Evolutionary conservation across 92 coral and sea anemone species (phyloP), one percentile per base, ranked within the genome.

Genomic region (Parazoanthus swiftii): DNA sequence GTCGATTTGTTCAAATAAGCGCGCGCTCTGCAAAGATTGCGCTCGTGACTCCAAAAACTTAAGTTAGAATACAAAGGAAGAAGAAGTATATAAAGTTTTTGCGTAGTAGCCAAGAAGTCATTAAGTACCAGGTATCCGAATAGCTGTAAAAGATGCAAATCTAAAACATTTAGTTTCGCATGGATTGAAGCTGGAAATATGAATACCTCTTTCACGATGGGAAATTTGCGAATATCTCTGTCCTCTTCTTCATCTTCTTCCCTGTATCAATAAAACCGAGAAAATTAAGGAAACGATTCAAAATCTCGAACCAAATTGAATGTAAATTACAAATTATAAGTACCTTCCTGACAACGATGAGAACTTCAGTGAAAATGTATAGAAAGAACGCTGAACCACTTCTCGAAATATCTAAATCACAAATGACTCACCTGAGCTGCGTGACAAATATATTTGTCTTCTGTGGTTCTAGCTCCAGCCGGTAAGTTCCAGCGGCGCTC

Each of bases 401-500:
- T 54, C 59, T 2, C 59, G 16, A 15, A 54, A 2, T 39, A 39
- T 7, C 11, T 7, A 48, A 10, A 48, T 6, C 13, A 48, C 51
- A 50, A 68, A 10, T 6, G 25, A 74, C 92, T 81, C 74, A 97
- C 99, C 98, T 89, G 21, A 97, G 82, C 85, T 97, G 99, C 39
- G 99, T 97, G 48, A 97, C 99, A 82, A 97, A 97, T 6, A 97
- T 98, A 86, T 95, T 97, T 50, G 92, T 76, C 75, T 94, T 94
- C 79, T 93, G 99, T 26, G 96, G 91, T 56, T 93, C 96, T 1
- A 97, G 90, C 70, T 97, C 96, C 56, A 93, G 89, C 36, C 89
- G 85, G 75, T 95, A 95, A 9, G 90, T 81, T 25, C 92, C 92
- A 3, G 76, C 44, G 77, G 67, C 75, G 29, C 67, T 79, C 73